Evolutionary conservation across 2,888 invertebrate species (phyloP).

Genomic region (Plebejus anna): DNA sequence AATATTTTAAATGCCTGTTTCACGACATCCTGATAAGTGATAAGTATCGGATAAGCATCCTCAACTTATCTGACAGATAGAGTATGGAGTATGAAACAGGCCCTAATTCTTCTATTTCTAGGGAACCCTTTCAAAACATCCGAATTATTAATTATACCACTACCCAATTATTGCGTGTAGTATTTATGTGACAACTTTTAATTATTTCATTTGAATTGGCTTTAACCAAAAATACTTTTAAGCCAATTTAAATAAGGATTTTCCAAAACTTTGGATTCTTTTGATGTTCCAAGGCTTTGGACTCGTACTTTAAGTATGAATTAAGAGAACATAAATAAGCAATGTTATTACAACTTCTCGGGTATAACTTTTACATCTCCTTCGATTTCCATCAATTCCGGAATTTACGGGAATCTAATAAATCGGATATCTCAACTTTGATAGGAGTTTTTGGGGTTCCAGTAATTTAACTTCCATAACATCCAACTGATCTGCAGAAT

Average conservation of each 20-base stretch:
- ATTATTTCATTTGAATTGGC: too few relatives aligned
- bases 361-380: background rate
- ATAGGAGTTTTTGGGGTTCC: background rate
- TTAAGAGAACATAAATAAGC: background rate
- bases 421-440: constrained; percentile 1
- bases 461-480: background rate
- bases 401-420: background rate
- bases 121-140: too few relatives aligned
- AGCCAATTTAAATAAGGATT: background rate
- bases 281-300: background rate
- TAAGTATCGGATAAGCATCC: too few relatives aligned
- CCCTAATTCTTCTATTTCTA: too few relatives aligned
- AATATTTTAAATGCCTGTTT: too few relatives aligned
- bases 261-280: background rate
- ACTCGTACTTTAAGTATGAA: background rate
- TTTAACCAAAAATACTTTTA: too few relatives aligned
- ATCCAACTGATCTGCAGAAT: background rate
- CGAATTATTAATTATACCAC: too few relatives aligned
- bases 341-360: background rate
- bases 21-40: too few relatives aligned
- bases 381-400: background rate
- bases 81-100: too few relatives aligned
- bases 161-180: too few relatives aligned
- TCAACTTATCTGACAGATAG: too few relatives aligned
- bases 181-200: too few relatives aligned